Percentiles rank a stretch among this genome's conserved stretches.
Evolutionary conservation across 2,113 vertebrate species (phyloP).

Genomic region (Protobothrops mucrosquamatus): DNA sequence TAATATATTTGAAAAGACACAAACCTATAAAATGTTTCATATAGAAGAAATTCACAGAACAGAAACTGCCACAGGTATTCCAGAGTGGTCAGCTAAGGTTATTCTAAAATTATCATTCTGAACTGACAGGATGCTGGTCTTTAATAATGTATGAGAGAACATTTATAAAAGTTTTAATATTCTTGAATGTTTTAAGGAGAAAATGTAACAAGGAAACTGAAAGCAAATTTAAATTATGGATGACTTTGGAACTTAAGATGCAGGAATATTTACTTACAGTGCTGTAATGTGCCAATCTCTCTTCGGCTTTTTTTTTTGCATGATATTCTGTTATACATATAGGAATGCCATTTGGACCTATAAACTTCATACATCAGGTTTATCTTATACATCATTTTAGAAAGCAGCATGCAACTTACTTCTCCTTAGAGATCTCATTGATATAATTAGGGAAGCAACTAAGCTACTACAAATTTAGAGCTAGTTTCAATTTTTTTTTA

Average conservation of each 20-base stretch:
- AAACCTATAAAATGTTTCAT: background rate
- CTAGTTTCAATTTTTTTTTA: background rate
- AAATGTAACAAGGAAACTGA: constrained; percentile 5
- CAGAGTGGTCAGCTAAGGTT: constrained; percentile 22
- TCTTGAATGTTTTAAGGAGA: constrained; percentile 4
- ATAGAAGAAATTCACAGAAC: background rate
- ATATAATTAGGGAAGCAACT: background rate
- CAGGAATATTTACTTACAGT: background rate
- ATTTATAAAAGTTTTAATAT: constrained; percentile 24
- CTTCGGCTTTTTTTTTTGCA: background rate
- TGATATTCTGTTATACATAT: accelerated
- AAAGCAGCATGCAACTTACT: accelerated
- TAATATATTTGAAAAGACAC: background rate
- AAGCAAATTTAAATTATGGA: background rate
- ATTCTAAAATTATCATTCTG: background rate
- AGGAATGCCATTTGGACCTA: background rate
- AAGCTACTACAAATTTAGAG: background rate
- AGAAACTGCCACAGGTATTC: background rate
- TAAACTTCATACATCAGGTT: background rate
- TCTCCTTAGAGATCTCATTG: background rate
- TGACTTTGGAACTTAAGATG: background rate
- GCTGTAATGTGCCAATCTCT: background rate
- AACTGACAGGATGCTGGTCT: background rate
- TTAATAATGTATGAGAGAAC: constrained; percentile 1
- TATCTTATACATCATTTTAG: background rate